These are phyloP conservation scores for Propithecus coquereli DNA, from an alignment of 2,113 vertebrate genomes.

Conservation along the genomic window DNA sequence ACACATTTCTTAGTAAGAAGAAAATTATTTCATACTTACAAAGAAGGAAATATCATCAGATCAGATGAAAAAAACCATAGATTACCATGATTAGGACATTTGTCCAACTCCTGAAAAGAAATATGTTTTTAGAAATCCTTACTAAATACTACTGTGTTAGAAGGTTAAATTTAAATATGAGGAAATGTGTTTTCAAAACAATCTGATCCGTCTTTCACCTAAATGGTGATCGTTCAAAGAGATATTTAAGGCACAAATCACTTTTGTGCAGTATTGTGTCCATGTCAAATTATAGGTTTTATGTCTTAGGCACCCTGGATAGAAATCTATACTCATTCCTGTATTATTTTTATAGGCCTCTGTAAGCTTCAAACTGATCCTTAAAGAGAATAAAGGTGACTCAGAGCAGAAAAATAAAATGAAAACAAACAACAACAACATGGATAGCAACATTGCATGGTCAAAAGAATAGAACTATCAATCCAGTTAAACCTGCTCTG, in stretches of 20 bases:
- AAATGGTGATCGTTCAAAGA: neutral
- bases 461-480: neutral
- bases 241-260: neutral
- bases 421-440: neutral
- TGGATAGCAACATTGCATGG: fast-evolving
- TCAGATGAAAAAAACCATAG: neutral
- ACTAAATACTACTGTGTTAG: neutral
- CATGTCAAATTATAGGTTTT: neutral
- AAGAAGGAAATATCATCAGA: neutral
- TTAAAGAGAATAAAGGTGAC: neutral
- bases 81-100: neutral
- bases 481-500: neutral
- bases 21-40: neutral
- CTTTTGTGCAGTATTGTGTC: neutral
- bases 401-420: neutral
- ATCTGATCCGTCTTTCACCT: neutral
- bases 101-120: neutral
- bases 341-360: neutral
- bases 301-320: neutral
- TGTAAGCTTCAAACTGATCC: neutral
- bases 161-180: slow-evolving; percentile 9
- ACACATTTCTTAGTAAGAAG: neutral
- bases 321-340: neutral
- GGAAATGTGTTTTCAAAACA: neutral
- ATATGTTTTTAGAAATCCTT: neutral